Conservation (phyloP, 2,797 vertebrate genomes). For the Lagocephalus sceleratus region DNA sequence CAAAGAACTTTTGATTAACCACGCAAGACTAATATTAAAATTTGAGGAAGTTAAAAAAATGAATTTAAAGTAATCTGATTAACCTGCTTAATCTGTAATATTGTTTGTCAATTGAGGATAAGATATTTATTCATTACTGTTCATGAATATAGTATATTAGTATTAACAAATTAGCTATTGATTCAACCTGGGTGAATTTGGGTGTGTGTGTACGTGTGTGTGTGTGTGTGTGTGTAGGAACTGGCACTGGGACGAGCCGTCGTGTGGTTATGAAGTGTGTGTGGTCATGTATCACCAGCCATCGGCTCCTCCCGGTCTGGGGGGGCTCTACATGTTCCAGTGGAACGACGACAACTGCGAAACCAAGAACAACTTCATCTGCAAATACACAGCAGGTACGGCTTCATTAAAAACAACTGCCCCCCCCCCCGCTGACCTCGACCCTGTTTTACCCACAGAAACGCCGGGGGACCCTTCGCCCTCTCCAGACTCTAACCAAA, state of each 20-base stretch:
- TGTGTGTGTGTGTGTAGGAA: constrained; percentile 74
- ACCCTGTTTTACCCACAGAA: constrained; percentile 54
- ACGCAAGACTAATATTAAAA: no score
- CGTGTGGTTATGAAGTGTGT: constrained; percentile 92
- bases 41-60: no score
- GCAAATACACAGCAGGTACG: constrained; percentile 90
- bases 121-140: no score
- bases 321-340: constrained; percentile 90
- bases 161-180: no score
- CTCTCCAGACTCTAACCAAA: constrained; percentile 60
- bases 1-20: no score
- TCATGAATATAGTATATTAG: background rate
- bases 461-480: constrained; percentile 37
- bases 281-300: constrained; percentile 98
- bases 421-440: background rate
- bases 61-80: no score
- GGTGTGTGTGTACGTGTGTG: background rate
- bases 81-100: no score
- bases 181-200: background rate
- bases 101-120: no score
- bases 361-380: constrained; percentile 97
- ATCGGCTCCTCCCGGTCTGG: constrained; percentile 80
- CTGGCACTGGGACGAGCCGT: constrained; percentile 95
- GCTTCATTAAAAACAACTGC: background rate
- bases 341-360: constrained; percentile 98